Evolutionary conservation across 2,113 vertebrate genomes (phyloP).

Genomic region (Melanerpes formicivorus): DNA sequence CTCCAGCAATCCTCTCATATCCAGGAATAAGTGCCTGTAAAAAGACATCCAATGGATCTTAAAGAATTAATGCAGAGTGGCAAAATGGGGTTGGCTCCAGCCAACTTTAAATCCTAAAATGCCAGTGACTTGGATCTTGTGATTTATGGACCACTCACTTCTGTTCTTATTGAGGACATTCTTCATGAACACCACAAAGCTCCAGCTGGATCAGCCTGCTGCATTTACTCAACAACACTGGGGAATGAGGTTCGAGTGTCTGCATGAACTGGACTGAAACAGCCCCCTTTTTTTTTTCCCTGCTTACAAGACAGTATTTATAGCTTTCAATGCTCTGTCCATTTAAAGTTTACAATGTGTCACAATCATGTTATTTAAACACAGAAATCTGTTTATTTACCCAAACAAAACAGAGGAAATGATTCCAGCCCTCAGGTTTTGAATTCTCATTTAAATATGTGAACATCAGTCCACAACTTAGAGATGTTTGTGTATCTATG

Average conservation of each 20-base stretch:
- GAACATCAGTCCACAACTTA: slow-evolving; percentile 80
- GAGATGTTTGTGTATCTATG: slow-evolving; percentile 82
- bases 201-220: background rate
- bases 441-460: slow-evolving; percentile 82
- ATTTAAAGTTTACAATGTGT: slow-evolving; percentile 59
- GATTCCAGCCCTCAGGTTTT: slow-evolving; percentile 83
- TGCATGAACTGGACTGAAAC: background rate
- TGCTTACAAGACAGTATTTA: background rate
- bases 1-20: background rate
- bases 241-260: background rate
- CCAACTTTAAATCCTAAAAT: background rate
- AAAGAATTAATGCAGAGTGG: background rate
- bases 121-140: background rate
- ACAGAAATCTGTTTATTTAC: slow-evolving; percentile 88
- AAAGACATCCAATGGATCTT: background rate
- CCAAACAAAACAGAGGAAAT: slow-evolving; percentile 86
- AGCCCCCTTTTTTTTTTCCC: background rate
- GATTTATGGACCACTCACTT: background rate
- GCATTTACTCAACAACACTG: background rate
- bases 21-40: background rate
- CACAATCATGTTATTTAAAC: slow-evolving; percentile 78
- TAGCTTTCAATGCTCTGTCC: background rate
- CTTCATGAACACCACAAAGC: background rate
- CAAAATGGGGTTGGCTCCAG: background rate
- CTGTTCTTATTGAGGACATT: background rate